phyloP scores from a whole-genome alignment of 1,140 invertebrate genomes.

The Bombus picipes region DNA sequence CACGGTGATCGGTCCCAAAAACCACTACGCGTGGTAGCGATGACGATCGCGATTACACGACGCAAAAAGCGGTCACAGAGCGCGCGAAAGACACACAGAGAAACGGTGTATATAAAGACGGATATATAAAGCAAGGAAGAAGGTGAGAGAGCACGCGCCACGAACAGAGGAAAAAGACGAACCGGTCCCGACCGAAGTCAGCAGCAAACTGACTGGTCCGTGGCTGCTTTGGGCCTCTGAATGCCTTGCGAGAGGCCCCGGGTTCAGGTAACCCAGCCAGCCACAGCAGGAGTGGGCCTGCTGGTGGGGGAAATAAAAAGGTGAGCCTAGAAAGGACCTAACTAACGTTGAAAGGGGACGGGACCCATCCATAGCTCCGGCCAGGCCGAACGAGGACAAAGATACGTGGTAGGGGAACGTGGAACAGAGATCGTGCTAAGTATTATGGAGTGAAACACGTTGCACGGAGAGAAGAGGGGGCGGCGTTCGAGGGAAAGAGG shows the following conservation, averaged over 20 bases:
- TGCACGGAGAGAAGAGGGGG: constrained; percentile 3
- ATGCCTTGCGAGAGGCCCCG: constrained; percentile 63
- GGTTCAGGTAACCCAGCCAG: constrained; percentile 66
- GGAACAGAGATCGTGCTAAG: constrained; percentile 9
- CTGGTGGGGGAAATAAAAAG: constrained; percentile 78
- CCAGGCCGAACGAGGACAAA: constrained; percentile 43
- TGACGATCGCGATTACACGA: background rate
- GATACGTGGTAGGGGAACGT: constrained; percentile 34
- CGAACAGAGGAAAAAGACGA: constrained; percentile 57
- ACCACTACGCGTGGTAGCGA: background rate
- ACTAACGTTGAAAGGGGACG: constrained; percentile 76
- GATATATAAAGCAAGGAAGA: background rate
- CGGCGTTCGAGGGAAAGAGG: constrained; percentile 8
- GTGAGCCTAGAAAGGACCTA: constrained; percentile 81
- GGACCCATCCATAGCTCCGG: constrained; percentile 58
- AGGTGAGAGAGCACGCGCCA: constrained; percentile 37
- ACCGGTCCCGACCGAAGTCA: constrained; percentile 78
- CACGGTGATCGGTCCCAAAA: background rate
- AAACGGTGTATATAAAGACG: background rate
- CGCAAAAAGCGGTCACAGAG: background rate
- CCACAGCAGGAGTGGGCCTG: constrained; percentile 38
- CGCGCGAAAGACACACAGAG: background rate
- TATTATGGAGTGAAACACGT: constrained; percentile 40
- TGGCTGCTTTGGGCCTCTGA: constrained; percentile 69
- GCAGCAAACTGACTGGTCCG: constrained; percentile 78